phyloP scores from a whole-genome alignment of 1,140 invertebrate species.

The Neodiprion virginianus region DNA sequence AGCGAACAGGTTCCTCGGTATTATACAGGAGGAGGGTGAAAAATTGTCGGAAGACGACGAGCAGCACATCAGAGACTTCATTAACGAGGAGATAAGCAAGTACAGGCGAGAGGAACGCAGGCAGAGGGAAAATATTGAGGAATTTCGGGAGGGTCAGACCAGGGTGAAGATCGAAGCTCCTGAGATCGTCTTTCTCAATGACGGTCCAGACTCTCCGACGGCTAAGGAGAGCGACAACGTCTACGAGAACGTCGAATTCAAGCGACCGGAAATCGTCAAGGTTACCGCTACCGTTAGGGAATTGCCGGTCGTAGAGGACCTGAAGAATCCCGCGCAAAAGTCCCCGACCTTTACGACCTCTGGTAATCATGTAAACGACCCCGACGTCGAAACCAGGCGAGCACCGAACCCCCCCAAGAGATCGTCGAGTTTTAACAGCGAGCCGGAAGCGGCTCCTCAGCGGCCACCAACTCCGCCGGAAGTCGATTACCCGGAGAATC shows the following conservation, averaged over 20 bases:
- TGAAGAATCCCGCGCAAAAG: neutral
- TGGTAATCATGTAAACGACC: neutral
- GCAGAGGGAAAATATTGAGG: slow-evolving; percentile 14
- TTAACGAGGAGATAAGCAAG: slow-evolving; percentile 62
- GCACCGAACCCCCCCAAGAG: slow-evolving; percentile 35
- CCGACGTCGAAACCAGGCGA: neutral
- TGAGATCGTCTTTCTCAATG: slow-evolving; percentile 30
- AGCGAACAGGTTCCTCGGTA: slow-evolving; percentile 68
- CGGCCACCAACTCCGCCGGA: slow-evolving; percentile 26
- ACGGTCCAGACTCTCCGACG: neutral
- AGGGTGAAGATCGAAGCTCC: slow-evolving; percentile 32
- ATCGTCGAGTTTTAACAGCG: slow-evolving; percentile 35
- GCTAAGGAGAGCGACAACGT: neutral
- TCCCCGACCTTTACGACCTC: too few species aligned
- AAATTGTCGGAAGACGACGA: slow-evolving; percentile 44
- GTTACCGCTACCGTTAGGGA: neutral
- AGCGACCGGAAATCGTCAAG: neutral
- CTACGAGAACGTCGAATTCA: neutral
- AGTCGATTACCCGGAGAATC: slow-evolving; percentile 32
- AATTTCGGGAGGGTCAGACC: slow-evolving; percentile 11
- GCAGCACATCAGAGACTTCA: slow-evolving; percentile 56
- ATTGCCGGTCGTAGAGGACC: neutral
- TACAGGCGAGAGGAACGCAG: slow-evolving; percentile 55
- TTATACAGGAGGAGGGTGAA: slow-evolving; percentile 72
- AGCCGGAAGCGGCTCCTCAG: slow-evolving; percentile 23